These are phyloP conservation scores for Egretta garzetta DNA, from an alignment of 2,113 vertebrate genomes.

Conservation along the genomic window DNA sequence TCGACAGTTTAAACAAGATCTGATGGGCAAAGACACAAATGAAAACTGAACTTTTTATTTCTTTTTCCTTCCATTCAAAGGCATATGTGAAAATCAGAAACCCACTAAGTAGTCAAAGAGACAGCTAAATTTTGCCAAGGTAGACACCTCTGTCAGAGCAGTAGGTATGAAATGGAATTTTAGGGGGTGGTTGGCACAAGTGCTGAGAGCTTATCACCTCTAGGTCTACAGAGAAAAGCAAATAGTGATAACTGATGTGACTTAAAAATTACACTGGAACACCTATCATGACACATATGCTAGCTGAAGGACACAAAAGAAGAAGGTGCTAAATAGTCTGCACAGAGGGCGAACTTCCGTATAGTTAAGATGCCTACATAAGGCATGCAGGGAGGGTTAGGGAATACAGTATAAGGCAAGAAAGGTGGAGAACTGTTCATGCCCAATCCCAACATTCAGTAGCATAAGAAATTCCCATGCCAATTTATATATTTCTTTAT, in stretches of 20 bases:
- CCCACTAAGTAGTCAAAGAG: neutral
- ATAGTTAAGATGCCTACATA: neutral
- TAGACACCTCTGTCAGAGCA: neutral
- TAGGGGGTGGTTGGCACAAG: neutral
- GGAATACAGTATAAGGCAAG: neutral
- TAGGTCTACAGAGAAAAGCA: neutral
- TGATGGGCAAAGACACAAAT: neutral
- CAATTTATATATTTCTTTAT: neutral
- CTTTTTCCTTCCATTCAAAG: neutral
- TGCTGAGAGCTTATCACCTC: neutral
- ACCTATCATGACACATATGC: neutral
- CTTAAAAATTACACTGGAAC: neutral
- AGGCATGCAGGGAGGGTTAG: neutral
- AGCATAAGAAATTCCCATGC: neutral
- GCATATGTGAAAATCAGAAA: neutral
- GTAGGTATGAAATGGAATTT: neutral
- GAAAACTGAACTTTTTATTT: neutral
- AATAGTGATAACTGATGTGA: neutral
- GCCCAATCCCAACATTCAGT: fast-evolving
- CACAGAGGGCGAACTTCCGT: neutral
- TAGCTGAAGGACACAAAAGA: neutral
- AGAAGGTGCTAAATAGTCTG: neutral
- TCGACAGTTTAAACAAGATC: neutral
- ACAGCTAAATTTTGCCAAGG: neutral
- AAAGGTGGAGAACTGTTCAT: neutral